Base-by-base conservation (phyloP, 2,797 vertebrate species). In the Dendrocincla fuliginosa region DNA sequence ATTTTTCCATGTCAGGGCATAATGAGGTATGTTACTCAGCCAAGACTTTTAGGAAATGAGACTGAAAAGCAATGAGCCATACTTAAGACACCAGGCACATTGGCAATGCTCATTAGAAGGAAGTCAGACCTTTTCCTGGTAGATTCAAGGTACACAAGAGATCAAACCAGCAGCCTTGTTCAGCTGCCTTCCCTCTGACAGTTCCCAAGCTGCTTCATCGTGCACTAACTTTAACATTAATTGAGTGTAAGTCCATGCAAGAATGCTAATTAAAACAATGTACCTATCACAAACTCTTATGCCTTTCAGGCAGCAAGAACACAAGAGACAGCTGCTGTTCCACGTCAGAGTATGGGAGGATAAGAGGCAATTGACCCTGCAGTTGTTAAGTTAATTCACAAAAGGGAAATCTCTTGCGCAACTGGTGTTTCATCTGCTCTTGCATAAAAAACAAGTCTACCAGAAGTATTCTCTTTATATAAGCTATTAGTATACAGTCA, bases 21-120 rank as follows among this genome's bases (percentile, higher is more conserved):
- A 91, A 89, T 1, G n/a, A 95, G 24, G 5, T 63, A n/a, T 96
- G 84, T 93, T 87, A 59, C 30, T 91, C 69, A 77, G 69, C 57
- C 84, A 95, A 89, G 65, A 65, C 78, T 92, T 87, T 68, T 89
- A 94, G 93, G 95, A 97, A 96, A 96, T 91, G 87, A 94, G 84
- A 39, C 42, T 89, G 89, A 65, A 91, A 96, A 75, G 78, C 82
- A 89, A 96, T 93, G 93, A 96, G 78, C 84, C 90, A 55, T 94
- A 63, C 53, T 81, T 80, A n/a, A 82, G 78, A 74, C 68, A 87
- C 33, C 87, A 83, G 46, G 9, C 70, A 37, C 77, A 75, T 12
- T 57, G 59, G 42, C 74, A 87, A 9, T 57, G 9, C 12, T 49
- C 53, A 14, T 77, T 57, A 87, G 46, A 65, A 83, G 61, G 65